Evolutionary conservation across 2,888 invertebrate species (phyloP), one percentile per base, ranked within the genome.

Genomic region (Stramonita haemastoma): DNA sequence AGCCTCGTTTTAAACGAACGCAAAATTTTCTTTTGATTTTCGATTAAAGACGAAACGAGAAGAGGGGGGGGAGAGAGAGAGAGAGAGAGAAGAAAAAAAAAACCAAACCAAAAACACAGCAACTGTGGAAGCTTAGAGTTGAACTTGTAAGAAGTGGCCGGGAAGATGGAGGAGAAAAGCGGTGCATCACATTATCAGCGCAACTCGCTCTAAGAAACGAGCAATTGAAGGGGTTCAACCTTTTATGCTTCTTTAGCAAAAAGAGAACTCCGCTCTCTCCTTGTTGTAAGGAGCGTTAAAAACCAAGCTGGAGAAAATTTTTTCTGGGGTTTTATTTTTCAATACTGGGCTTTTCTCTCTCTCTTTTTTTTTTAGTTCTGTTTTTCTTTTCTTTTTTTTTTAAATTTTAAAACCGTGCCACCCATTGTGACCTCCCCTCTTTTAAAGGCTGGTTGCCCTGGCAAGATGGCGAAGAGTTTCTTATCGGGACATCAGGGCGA

Each of bases 171-270:
- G 56, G 46, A 83, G 83, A 36, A 29, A 84, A 57, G 84, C 84
- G 17, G 22, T 57, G 84, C 84, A 57, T 57, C 29, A 57, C 84
- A 26, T 84, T 57, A 29, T 5, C 57, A 32, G 66, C 34, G 56
- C 70, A 86, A 66, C 86, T 66, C 66, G 86, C 60, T 36, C 26
- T 60, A 66, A 34, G 86, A 86, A 66, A 66, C 46, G 36, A 26
- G 86, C 66, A 56, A 34, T 86, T 86, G 57, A 34, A 86, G 29
- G 86, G 57, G 66, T 86, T 86, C 86, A 86, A 34, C 34, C 29
- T 66, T 86, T 86, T 86, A 86, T 66, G 34, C 86, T 57, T 70
- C 34, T 19, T 29, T 34, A 29, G 15, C 60, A 19, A 29, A 56
- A 36, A 70, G 81, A 26, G 15, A 22, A 32, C 73, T n/a, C 4